These are phyloP conservation scores for Furcifer pardalis DNA, from an alignment of 2,797 vertebrate genomes.

Conservation along the genomic window DNA sequence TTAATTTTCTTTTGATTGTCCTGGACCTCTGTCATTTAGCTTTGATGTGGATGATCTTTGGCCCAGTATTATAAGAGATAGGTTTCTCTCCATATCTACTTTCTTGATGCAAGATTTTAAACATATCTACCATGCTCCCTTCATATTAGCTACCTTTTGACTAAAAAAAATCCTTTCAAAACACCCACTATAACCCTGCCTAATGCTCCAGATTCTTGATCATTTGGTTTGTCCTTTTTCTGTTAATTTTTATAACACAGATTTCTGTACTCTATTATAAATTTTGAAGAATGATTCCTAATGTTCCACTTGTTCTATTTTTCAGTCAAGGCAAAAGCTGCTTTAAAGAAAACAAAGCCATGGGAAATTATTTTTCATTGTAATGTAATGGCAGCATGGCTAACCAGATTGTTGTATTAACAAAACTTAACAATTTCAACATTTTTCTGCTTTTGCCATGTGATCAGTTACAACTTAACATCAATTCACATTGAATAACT, in stretches of 20 bases:
- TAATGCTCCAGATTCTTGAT: too few species aligned
- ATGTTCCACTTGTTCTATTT: background rate
- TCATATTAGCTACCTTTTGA: too few species aligned
- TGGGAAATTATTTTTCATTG: background rate
- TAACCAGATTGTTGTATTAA: background rate
- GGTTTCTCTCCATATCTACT: background rate
- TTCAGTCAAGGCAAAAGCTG: background rate
- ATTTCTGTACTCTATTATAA: background rate
- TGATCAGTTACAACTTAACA: background rate
- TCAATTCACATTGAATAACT: background rate
- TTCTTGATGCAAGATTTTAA: background rate
- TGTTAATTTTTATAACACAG: background rate
- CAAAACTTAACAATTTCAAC: background rate
- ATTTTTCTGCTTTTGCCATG: background rate
- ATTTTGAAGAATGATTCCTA: background rate
- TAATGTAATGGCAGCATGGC: background rate
- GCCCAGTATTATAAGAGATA: background rate
- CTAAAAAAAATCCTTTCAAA: too few species aligned
- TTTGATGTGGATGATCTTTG: background rate
- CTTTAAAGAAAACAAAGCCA: accelerated
- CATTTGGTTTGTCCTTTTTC: too few species aligned
- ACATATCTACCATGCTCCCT: background rate
- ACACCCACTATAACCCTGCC: too few species aligned
- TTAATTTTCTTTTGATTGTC: background rate
- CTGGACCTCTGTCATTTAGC: background rate